These are phyloP conservation scores for Empidonax traillii DNA, from an alignment of 2,113 vertebrate genomes.

Conservation along the genomic window DNA sequence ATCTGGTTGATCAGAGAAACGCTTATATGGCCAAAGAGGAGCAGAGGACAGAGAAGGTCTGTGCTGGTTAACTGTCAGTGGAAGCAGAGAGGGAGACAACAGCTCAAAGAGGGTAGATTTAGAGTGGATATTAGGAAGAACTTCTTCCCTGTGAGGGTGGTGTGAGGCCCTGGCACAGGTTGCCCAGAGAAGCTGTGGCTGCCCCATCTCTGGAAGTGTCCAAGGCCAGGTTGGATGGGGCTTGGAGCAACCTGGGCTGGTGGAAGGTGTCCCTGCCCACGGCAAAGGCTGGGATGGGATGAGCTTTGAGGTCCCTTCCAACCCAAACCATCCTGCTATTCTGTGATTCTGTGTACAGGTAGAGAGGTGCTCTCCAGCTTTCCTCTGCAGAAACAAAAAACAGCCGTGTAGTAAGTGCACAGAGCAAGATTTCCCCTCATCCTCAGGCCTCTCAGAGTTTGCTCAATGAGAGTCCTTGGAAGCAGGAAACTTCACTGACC, in stretches of 20 bases:
- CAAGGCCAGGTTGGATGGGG: neutral
- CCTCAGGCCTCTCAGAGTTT: neutral
- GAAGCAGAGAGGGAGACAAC: neutral
- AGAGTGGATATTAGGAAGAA: neutral
- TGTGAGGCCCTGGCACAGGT: neutral
- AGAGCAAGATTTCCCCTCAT: neutral
- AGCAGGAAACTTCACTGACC: neutral
- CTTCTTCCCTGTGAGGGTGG: neutral
- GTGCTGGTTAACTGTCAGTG: neutral
- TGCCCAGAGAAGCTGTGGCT: neutral
- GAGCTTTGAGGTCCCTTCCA: rapidly evolving
- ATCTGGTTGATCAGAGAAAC: neutral
- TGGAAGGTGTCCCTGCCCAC: neutral
- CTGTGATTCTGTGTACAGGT: neutral
- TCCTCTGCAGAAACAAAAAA: neutral
- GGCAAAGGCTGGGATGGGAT: neutral
- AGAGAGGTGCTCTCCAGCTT: neutral
- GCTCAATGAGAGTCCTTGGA: neutral
- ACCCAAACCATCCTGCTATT: neutral
- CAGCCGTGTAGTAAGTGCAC: neutral
- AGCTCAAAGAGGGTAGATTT: neutral
- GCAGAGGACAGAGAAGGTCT: neutral
- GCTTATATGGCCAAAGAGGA: neutral
- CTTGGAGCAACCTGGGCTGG: neutral
- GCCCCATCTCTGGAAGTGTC: neutral